Percentiles rank a stretch among this genome's conserved stretches.
Evolutionary conservation across 2,113 vertebrate genomes (phyloP).

Genomic region (Platysternon megacephalum): DNA sequence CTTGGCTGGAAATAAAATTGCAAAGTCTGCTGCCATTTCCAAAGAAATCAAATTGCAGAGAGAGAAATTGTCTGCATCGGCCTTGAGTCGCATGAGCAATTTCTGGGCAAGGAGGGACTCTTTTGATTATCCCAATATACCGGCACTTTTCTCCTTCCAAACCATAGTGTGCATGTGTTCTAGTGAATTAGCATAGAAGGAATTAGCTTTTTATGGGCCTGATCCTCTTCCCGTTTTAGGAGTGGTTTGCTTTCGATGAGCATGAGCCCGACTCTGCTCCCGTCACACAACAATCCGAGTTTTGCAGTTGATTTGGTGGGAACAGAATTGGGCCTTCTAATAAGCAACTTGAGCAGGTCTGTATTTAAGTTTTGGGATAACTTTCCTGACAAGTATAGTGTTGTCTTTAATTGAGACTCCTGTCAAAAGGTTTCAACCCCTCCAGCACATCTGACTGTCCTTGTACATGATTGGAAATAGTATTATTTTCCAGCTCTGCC

Average conservation of each 20-base stretch:
- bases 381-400: not conserved
- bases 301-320: not conserved
- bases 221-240: not conserved
- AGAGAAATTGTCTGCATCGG: not conserved
- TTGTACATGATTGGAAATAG: not conserved
- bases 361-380: too few species aligned
- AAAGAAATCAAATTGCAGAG: not conserved
- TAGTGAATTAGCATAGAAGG: not conserved
- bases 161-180: not conserved
- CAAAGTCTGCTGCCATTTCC: not conserved
- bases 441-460: not conserved
- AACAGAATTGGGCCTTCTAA: fast-evolving
- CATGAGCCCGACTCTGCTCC: not conserved
- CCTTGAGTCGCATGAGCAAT: not conserved
- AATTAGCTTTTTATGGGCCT: not conserved
- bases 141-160: not conserved
- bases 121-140: not conserved
- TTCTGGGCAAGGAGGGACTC: not conserved
- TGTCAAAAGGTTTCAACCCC: not conserved
- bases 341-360: too few species aligned
- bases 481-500: not conserved
- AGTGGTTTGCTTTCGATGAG: not conserved
- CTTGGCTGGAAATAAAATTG: not conserved
- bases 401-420: not conserved
- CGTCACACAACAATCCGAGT: not conserved